phyloP scores from a whole-genome alignment of 2,113 vertebrate genomes.

The Hippocampus comes region DNA sequence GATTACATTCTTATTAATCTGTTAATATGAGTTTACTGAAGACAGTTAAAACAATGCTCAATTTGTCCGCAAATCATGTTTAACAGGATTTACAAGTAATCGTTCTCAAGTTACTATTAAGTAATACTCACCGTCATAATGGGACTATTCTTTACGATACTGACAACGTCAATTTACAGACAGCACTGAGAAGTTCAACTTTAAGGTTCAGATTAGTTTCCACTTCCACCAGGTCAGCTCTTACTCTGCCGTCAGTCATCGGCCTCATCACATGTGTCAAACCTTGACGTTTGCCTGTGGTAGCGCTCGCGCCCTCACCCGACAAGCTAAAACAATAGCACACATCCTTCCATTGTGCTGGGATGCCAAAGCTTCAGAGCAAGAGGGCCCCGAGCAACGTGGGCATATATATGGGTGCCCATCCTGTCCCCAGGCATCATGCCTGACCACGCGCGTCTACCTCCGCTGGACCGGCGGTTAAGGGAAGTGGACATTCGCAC shows the following conservation, averaged over 20 bases:
- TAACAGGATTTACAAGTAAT: not conserved
- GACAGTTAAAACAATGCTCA: slow-evolving; percentile 34
- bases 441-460: slow-evolving; percentile 47
- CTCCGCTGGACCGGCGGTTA: slow-evolving; percentile 19
- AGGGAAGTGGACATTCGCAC: slow-evolving; percentile 60
- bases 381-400: slow-evolving; percentile 9
- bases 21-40: slow-evolving; percentile 35
- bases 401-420: slow-evolving; percentile 50
- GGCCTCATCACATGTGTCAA: slow-evolving; percentile 55
- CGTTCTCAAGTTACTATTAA: not conserved
- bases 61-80: slow-evolving; percentile 14
- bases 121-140: not conserved
- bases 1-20: slow-evolving; percentile 55
- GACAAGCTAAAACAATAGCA: slow-evolving; percentile 59
- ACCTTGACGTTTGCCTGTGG: slow-evolving; percentile 28
- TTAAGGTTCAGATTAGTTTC: slow-evolving; percentile 22
- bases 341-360: slow-evolving; percentile 70
- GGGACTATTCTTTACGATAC: slow-evolving; percentile 14
- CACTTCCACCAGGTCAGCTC: slow-evolving; percentile 13
- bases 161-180: slow-evolving; percentile 4
- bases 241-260: slow-evolving; percentile 49
- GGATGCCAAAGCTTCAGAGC: slow-evolving; percentile 9
- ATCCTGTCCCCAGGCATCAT: slow-evolving; percentile 48
- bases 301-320: slow-evolving; percentile 31
- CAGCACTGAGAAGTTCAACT: slow-evolving; percentile 27